These are phyloP conservation scores for Atopsyche davidsoni DNA, from an alignment of 1,140 invertebrate genomes.

Conservation along the genomic window DNA sequence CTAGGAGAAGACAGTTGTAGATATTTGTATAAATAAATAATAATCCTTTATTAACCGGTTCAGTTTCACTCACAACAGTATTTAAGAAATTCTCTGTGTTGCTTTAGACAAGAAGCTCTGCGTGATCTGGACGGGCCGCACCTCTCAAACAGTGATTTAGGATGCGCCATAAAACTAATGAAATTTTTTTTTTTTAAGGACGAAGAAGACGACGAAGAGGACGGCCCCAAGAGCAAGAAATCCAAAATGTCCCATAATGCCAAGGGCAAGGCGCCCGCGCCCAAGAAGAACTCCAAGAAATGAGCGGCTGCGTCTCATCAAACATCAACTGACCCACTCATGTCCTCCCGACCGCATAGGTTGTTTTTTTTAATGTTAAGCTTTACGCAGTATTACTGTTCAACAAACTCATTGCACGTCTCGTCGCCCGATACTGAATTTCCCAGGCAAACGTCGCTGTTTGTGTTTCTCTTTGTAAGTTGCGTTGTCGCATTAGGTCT, in stretches of 20 bases:
- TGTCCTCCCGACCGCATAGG: constrained; percentile 25
- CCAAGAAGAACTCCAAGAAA: constrained; percentile 51
- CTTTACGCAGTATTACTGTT: constrained; percentile 28
- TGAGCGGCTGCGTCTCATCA: constrained; percentile 34
- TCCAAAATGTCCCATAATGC: constrained; percentile 59
- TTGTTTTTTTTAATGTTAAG: constrained; percentile 30
- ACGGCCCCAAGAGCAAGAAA: constrained; percentile 58
- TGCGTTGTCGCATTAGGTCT: background rate
- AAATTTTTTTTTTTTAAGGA: constrained; percentile 18
- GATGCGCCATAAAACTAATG: background rate
- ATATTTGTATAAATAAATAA: no score
- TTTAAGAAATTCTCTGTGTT: no score
- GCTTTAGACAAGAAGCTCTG: background rate
- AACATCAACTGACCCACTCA: no score
- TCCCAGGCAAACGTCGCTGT: background rate
- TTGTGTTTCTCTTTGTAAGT: constrained; percentile 1
- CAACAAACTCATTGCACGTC: constrained; percentile 9
- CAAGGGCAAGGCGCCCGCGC: constrained; percentile 50
- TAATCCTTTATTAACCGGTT: no score
- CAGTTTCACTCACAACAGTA: no score
- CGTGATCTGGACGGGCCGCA: background rate
- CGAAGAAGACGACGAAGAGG: constrained; percentile 59
- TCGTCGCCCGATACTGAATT: background rate
- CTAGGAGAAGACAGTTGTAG: no score
- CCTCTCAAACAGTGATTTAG: background rate